Evolutionary conservation across 2,113 vertebrate species (phyloP).

Genomic region (Malurus alboscapulatus): DNA sequence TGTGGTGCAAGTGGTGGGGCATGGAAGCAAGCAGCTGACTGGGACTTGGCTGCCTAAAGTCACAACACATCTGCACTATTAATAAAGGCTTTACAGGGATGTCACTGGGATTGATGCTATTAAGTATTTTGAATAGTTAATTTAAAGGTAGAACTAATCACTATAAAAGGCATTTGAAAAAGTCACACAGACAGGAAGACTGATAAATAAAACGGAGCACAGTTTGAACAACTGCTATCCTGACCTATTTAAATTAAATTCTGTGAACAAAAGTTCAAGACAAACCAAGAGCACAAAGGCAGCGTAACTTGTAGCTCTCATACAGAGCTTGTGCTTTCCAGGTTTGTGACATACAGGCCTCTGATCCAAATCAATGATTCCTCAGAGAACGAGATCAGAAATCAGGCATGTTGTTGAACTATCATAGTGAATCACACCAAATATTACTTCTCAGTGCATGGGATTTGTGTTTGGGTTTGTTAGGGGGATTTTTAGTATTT

Average conservation of each 20-base stretch:
- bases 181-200: neutral
- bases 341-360: neutral
- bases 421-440: neutral
- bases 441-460: neutral
- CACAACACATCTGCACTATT: neutral
- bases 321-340: neutral
- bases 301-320: neutral
- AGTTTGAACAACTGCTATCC: rapidly evolving
- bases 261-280: neutral
- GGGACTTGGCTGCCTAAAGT: neutral
- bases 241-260: neutral
- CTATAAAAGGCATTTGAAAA: neutral
- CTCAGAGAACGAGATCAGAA: neutral
- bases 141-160: neutral
- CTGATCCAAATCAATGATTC: neutral
- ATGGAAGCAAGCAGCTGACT: neutral
- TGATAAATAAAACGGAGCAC: neutral
- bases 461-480: neutral
- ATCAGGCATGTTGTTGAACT: neutral
- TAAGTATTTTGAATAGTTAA: neutral
- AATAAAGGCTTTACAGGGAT: neutral
- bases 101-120: neutral
- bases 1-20: neutral
- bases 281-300: neutral
- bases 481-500: neutral